Percentiles rank a stretch among this genome's conserved stretches.
Conservation (phyloP, 2,888 invertebrate species). For the Epirrhoe tristata region DNA sequence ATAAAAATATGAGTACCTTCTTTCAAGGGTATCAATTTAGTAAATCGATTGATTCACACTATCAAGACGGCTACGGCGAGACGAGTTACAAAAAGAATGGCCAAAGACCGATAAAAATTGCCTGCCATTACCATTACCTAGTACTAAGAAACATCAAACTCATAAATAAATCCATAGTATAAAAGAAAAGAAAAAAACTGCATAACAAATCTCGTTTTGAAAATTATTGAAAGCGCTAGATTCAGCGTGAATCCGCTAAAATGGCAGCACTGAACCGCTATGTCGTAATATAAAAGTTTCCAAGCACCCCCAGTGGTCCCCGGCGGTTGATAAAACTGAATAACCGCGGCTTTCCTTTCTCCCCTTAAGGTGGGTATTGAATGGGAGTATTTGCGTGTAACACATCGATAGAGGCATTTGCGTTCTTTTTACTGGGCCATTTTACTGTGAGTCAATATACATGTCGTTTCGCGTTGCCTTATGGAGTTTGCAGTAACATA, state of each 20-base stretch:
- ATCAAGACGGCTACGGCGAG: too few species aligned
- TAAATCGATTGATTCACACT: too few species aligned
- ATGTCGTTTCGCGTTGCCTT: not conserved
- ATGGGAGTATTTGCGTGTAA: constrained; percentile 34
- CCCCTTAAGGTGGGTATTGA: constrained; percentile 37
- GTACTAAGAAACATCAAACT: too few species aligned
- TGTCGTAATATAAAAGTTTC: constrained; percentile 54
- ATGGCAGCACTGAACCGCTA: constrained; percentile 34
- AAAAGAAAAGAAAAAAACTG: not conserved
- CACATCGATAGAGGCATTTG: constrained; percentile 27
- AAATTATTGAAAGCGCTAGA: not conserved
- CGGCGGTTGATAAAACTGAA: constrained; percentile 45
- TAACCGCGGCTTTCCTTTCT: constrained; percentile 35
- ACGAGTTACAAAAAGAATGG: too few species aligned
- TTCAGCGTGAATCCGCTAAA: not conserved
- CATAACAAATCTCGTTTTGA: not conserved
- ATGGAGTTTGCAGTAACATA: not conserved
- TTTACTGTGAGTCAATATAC: constrained; percentile 17
- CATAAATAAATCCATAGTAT: too few species aligned
- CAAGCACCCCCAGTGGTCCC: constrained; percentile 46
- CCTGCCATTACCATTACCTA: too few species aligned
- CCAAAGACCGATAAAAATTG: too few species aligned
- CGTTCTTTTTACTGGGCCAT: constrained; percentile 12
- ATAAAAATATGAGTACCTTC: not conserved
- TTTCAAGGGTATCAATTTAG: too few species aligned